phyloP scores from a whole-genome alignment of 2,797 vertebrate genomes.

The Glossophaga mutica region DNA sequence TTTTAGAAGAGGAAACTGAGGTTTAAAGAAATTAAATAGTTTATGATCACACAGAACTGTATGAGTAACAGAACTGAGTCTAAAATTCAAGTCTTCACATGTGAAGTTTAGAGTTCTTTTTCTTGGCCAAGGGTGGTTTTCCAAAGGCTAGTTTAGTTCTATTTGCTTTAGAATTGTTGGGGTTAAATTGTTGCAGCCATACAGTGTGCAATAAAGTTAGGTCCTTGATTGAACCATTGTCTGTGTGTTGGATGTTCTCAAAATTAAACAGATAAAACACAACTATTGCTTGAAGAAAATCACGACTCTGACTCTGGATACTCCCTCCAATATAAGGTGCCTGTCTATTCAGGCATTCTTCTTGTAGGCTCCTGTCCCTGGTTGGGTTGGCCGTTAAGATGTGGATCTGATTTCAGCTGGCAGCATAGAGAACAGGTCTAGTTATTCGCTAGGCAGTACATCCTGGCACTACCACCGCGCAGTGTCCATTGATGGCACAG shows the following conservation, averaged over 20 bases:
- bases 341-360: neutral
- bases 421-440: neutral
- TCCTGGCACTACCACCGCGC: neutral
- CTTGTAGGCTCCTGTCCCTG: neutral
- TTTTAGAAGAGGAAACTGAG: neutral
- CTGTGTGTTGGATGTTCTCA: neutral
- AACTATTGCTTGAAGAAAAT: conserved; percentile 1
- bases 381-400: neutral
- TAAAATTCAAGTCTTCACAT: conserved; percentile 33
- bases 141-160: neutral
- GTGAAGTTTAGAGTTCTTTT: neutral
- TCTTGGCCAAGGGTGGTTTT: neutral
- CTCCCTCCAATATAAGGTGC: neutral
- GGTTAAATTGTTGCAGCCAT: neutral
- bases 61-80: neutral
- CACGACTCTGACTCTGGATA: neutral
- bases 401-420: conserved; percentile 3
- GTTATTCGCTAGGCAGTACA: neutral
- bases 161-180: conserved; percentile 1
- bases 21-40: conserved; percentile 8
- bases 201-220: neutral
- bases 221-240: neutral
- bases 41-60: neutral
- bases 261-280: neutral
- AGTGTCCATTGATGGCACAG: neutral